Base-by-base conservation (phyloP, 2,888 invertebrate species). In the Xestia ashworthii region DNA sequence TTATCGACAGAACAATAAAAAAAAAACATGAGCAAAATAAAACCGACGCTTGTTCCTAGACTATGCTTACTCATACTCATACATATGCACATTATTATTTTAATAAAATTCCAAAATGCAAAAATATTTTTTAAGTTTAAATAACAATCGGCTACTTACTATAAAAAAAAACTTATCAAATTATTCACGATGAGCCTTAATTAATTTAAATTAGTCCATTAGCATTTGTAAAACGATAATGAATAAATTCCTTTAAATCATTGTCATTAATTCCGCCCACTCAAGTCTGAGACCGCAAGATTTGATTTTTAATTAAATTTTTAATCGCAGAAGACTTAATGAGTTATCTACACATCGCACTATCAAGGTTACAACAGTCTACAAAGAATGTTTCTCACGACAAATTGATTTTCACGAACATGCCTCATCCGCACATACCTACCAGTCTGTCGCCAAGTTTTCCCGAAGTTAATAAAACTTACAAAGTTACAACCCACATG, bases 391-490 rank as follows among this genome's bases (percentile, higher is more conserved):
- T 64, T 55, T 44, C 50, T 50, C 5, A 70, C 58, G 8, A 75
- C 46, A 80, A 71, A 71, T 81, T 66, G 46, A 78, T 69, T 60
- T 78, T 60, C 25, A 32, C 38, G 38, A 74, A 65, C 38, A 50
- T 65, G 32, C 69, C 5, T 73, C 46, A 75, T 65, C 53, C 48
- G 12, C 22, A 53, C 12, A n/a, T 32, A 32, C 32, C 68, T 55
- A 60, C 44, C n/a, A 68, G 38, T 9, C 50, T 32, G 75, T 69
- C 53, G 50, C 62, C 22, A 60, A 69, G 14, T 74, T 48, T 72
- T 68, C 46, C 58, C n/a, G n/a, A 74, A 76, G 50, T 66, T 87
- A 69, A 70, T 79, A 83, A 81, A 85, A 85, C 75, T 71, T 78
- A 44, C 32, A 4, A 41, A 41, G 41, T 41, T 11, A 44, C 44